These are phyloP conservation scores for Sarcophaga carnaria DNA, from an alignment of 2,888 invertebrate species.

Conservation along the genomic window DNA sequence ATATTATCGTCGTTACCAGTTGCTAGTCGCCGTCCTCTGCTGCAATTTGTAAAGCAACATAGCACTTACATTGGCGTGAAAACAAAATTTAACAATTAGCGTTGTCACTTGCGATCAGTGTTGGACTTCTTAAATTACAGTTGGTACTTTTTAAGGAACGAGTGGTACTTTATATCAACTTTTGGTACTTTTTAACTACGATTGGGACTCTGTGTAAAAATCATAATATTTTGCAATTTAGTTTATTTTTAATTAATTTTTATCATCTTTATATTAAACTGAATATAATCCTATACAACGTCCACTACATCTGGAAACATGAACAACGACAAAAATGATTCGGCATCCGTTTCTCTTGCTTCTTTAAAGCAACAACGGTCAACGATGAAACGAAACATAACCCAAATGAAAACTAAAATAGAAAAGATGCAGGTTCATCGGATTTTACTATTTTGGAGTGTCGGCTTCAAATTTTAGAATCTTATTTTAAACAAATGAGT, in stretches of 20 bases:
- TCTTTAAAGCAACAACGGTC: conserved; percentile 40
- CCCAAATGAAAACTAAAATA: conserved; percentile 39
- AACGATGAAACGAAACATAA: conserved; percentile 37
- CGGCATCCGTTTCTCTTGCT: background rate
- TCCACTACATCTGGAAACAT: no score
- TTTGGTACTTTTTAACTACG: no score
- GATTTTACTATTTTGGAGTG: conserved; percentile 50
- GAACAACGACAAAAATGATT: no score
- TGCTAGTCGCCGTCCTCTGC: no score
- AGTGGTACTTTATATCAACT: no score
- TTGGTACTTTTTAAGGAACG: no score
- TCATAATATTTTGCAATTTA: no score
- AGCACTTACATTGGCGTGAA: no score
- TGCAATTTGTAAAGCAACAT: background rate
- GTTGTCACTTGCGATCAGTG: background rate
- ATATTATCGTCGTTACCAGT: no score
- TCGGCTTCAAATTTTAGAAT: conserved; percentile 47
- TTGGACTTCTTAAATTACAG: no score
- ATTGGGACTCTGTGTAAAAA: no score
- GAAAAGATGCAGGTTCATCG: conserved; percentile 27
- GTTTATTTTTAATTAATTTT: background rate
- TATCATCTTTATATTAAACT: background rate
- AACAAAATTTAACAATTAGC: no score
- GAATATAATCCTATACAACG: background rate
- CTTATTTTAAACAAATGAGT: conserved; percentile 52